phyloP scores from a whole-genome alignment of 1,140 invertebrate genomes.

The Vollenhovia emeryi region DNA sequence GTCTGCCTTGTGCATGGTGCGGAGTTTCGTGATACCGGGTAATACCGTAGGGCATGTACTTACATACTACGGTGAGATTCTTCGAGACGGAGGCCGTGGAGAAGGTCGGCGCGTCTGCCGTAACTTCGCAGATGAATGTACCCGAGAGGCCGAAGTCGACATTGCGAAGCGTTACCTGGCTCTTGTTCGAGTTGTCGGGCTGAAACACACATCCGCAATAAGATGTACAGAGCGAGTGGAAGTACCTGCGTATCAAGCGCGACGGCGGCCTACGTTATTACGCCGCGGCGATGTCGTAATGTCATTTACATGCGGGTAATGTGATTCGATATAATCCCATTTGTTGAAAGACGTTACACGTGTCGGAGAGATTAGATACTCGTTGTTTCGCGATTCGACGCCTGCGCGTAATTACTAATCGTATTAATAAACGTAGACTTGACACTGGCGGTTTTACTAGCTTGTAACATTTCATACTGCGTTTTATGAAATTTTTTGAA shows the following conservation, averaged over 20 bases:
- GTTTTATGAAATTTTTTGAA: no score
- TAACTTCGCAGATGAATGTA: conserved; percentile 95
- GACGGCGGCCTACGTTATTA: conserved; percentile 34
- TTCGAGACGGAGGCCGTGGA: conserved; percentile 88
- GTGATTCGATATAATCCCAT: conserved; percentile 42
- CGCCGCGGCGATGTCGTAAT: conserved; percentile 12
- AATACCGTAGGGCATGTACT: conserved; percentile 81
- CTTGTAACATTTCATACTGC: background rate
- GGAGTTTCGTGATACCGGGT: conserved; percentile 47
- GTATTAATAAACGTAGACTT: background rate
- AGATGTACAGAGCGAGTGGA: conserved; percentile 38
- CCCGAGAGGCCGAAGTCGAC: conserved; percentile 91
- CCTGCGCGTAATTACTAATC: background rate
- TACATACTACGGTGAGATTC: conserved; percentile 91
- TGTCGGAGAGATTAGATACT: conserved; percentile 8
- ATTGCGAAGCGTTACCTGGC: conserved; percentile 89
- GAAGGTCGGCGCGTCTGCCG: conserved; percentile 92
- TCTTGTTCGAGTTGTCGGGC: conserved; percentile 90
- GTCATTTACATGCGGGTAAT: conserved; percentile 41
- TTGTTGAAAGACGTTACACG: conserved; percentile 12
- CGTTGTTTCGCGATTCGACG: background rate
- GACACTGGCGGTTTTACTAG: background rate
- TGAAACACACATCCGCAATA: conserved; percentile 84
- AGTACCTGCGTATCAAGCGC: conserved; percentile 42
- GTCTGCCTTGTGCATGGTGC: conserved; percentile 13